Conservation (phyloP, 2,888 invertebrate species). For the Melipona bicolor region DNA sequence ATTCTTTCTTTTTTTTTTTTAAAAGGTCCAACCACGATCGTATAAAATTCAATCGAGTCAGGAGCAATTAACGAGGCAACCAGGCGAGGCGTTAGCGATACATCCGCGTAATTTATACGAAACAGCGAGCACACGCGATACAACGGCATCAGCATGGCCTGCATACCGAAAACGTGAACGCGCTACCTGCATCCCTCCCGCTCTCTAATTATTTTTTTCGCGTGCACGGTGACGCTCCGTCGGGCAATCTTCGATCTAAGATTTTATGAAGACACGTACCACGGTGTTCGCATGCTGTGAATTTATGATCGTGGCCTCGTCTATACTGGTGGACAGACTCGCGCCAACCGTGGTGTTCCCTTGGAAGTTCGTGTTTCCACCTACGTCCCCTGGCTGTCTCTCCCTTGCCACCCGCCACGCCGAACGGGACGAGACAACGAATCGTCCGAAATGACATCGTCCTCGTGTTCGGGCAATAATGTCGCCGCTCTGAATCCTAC, state of each 20-base stretch:
- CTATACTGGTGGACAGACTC: constrained; percentile 57
- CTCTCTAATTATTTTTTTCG: constrained; percentile 68
- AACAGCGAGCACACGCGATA: constrained; percentile 40
- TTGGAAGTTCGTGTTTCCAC: constrained; percentile 73
- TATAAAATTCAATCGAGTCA: constrained; percentile 41
- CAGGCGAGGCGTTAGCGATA: constrained; percentile 23
- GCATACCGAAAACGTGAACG: constrained; percentile 39
- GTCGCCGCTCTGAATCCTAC: constrained; percentile 54
- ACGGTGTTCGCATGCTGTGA: constrained; percentile 74
- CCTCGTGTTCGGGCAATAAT: constrained; percentile 57
- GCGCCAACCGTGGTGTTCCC: constrained; percentile 41
- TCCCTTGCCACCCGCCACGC: constrained; percentile 50
- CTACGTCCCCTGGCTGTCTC: constrained; percentile 59
- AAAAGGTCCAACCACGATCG: neutral
- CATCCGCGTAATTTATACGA: constrained; percentile 54
- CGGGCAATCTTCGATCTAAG: constrained; percentile 72
- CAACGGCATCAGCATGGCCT: constrained; percentile 17
- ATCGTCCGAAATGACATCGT: constrained; percentile 69
- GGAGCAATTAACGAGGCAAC: constrained; percentile 41
- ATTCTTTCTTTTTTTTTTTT: neutral
- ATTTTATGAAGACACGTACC: constrained; percentile 72
- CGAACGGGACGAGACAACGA: constrained; percentile 58
- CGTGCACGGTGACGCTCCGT: constrained; percentile 48
- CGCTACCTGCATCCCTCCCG: neutral
- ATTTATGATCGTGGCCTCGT: constrained; percentile 70